Percentiles rank a stretch among this genome's conserved stretches.
phyloP scores from a whole-genome alignment of 2,113 vertebrate species.

The Forbesichthys agassizii region DNA sequence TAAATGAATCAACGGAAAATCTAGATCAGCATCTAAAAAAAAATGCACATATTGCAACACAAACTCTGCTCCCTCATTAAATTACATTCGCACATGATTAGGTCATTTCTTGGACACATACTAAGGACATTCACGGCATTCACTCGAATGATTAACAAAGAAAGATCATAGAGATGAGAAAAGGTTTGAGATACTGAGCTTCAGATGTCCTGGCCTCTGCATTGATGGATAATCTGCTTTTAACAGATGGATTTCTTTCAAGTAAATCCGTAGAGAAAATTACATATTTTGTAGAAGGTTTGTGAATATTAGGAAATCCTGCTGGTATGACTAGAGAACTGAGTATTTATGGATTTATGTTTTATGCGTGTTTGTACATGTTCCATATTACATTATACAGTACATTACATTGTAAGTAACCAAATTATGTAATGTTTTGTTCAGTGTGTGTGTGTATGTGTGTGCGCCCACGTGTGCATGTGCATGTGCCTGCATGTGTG shows the following conservation, averaged over 20 bases:
- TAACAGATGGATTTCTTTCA: constrained; percentile 15
- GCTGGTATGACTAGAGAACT: neutral
- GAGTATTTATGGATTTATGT: neutral
- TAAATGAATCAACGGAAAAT: too few relatives aligned
- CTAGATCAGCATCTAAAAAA: too few relatives aligned
- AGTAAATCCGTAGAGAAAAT: constrained; percentile 15
- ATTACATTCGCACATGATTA: neutral
- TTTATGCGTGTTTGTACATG: neutral
- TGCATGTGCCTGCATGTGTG: neutral
- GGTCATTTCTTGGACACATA: neutral
- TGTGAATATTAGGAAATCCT: neutral
- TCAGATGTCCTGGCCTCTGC: constrained; percentile 18
- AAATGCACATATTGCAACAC: neutral
- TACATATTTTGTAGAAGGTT: neutral
- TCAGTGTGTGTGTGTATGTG: neutral
- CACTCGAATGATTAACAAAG: constrained; percentile 5
- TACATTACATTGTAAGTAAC: neutral
- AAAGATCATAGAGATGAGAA: constrained; percentile 22
- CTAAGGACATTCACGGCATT: neutral
- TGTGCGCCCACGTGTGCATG: neutral
- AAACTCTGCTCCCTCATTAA: neutral
- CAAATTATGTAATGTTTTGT: neutral
- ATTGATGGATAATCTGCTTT: constrained; percentile 31
- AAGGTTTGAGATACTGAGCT: neutral
- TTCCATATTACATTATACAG: too few relatives aligned